Conservation (phyloP, 2,797 vertebrate species). For the Rhincodon typus region DNA sequence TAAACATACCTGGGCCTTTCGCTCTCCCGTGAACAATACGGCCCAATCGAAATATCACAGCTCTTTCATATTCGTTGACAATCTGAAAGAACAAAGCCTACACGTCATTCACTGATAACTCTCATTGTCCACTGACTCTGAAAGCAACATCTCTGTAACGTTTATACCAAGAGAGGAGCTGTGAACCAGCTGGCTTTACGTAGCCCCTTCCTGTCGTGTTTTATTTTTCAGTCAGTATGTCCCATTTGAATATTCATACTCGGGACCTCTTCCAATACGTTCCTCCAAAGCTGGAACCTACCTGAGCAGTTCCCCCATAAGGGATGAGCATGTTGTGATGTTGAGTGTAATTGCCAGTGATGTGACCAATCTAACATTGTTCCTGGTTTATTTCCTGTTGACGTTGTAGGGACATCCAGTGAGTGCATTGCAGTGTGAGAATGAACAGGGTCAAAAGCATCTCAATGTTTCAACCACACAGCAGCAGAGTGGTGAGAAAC, state of each 20-base stretch:
- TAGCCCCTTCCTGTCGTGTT: not conserved
- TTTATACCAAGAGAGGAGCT: not conserved
- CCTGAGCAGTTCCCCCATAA: not conserved
- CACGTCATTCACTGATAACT: not conserved
- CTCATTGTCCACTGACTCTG: too few species aligned
- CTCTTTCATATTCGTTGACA: conserved; percentile 59
- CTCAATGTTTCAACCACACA: not conserved
- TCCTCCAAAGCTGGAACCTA: not conserved
- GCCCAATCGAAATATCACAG: conserved; percentile 58
- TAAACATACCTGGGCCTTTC: conserved; percentile 55
- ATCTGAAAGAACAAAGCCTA: conserved; percentile 48
- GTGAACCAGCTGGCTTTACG: not conserved
- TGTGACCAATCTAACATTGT: not conserved
- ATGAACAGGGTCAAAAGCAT: not conserved
- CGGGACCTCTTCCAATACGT: too few species aligned
- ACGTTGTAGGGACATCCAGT: not conserved
- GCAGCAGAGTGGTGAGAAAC: not conserved
- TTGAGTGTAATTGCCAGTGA: not conserved
- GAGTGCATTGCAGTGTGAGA: not conserved
- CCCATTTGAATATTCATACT: not conserved
- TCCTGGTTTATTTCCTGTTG: not conserved
- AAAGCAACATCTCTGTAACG: not conserved
- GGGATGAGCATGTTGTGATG: not conserved
- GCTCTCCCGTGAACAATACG: conserved; percentile 53
- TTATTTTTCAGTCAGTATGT: not conserved